Conservation (phyloP, 2,888 invertebrate species). For the Pelosia muscerda region DNA sequence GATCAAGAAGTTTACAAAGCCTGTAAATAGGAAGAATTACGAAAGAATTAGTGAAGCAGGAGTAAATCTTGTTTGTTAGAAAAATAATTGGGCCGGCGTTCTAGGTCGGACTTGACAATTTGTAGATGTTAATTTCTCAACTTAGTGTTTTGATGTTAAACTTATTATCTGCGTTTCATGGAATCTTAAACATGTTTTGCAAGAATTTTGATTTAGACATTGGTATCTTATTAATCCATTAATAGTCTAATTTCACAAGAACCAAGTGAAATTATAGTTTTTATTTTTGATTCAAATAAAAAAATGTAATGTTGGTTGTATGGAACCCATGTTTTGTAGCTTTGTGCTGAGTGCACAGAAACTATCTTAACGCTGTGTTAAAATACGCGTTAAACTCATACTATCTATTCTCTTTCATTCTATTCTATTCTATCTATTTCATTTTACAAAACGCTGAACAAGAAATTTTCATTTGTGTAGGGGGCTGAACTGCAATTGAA, state of each 20-base stretch:
- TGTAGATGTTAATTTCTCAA: slow-evolving; percentile 2
- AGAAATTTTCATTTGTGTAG: too few relatives aligned
- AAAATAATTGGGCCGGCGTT: slow-evolving; percentile 12
- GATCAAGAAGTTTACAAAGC: slow-evolving; percentile 12
- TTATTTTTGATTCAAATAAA: too few relatives aligned
- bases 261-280: too few relatives aligned
- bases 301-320: too few relatives aligned
- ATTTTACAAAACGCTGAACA: too few relatives aligned
- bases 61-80: slow-evolving; percentile 12
- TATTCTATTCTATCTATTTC: too few relatives aligned
- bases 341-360: too few relatives aligned
- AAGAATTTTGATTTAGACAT: not conserved
- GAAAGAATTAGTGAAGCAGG: slow-evolving; percentile 9
- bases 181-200: slow-evolving; percentile 4
- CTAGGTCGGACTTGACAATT: not conserved
- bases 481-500: too few relatives aligned
- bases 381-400: too few relatives aligned
- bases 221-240: not conserved
- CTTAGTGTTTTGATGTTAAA: not conserved
- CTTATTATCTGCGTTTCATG: not conserved
- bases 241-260: not conserved
- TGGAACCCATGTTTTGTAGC: too few relatives aligned
- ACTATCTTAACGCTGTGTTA: too few relatives aligned
- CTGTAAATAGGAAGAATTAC: slow-evolving; percentile 15
- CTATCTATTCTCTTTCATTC: too few relatives aligned